Evolutionary conservation across 2,797 vertebrate genomes (phyloP), one percentile per base, ranked within the genome.

Genomic region (Halcyon badia): DNA sequence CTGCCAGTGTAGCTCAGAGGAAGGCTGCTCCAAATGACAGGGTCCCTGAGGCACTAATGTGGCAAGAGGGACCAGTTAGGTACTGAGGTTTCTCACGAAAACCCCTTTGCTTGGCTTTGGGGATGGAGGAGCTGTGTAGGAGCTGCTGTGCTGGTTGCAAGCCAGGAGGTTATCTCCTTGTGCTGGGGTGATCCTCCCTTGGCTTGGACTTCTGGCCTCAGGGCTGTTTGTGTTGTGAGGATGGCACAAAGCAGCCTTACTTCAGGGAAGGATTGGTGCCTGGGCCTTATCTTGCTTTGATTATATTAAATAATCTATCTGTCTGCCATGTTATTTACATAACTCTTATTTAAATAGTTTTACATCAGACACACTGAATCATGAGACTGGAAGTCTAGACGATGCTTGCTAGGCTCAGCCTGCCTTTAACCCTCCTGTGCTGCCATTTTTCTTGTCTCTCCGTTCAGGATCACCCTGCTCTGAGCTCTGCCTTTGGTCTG

Each of bases 291-390:
- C 96, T 97, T 7, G 1, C 85, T 95, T 93, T 93, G 70, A 84
- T 95, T 94, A 84, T 90, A 93, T 96, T 97, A 97, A 97, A 97
- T 95, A 97, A 95, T 97, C 94, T 95, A 95, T 97, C 93, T 96
- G 94, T 97, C 97, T 97, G 94, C 93, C 91, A 89, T 3, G 4
- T 73, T 96, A 96, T 97, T 97, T 96, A 93, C 93, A 95, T 95
- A 95, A 89, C 90, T 94, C 95, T 93, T 90, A 96, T 96, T 96
- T 96, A 97, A 97, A 97, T 97, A 94, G 52, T 95, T 96, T 97
- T 97, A 94, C 96, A 90, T 97, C 96, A 97, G 95, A 82, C 90
- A 90, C 94, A 83, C 88, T 95, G 97, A 97, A 97, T 97, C 97
- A 95, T 95, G 90, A 91, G 96, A 96, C 80, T 87, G 96, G 87